These are phyloP conservation scores for Sinopyrophorus schimmeli DNA, from an alignment of 2,888 invertebrate species.

Conservation along the genomic window DNA sequence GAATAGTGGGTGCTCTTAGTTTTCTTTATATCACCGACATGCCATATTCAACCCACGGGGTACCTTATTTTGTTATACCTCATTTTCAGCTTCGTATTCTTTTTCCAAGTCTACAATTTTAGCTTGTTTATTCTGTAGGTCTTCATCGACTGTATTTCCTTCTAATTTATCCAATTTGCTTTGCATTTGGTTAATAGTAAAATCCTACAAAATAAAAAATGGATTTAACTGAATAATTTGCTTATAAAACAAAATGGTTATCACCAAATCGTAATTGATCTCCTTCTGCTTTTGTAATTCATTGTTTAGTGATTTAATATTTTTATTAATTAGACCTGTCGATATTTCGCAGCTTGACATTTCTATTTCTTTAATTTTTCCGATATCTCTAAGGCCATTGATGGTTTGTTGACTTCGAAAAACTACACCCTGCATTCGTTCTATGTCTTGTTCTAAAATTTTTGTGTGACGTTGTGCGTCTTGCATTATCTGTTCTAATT, in stretches of 20 bases:
- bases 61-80: too few species aligned
- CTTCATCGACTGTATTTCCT: slow-evolving; percentile 46
- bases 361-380: slow-evolving; percentile 57
- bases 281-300: slow-evolving; percentile 60
- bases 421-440: slow-evolving; percentile 58
- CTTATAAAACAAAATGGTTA: slow-evolving; percentile 1
- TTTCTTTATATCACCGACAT: too few species aligned
- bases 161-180: slow-evolving; percentile 51
- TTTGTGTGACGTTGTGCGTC: slow-evolving; percentile 60
- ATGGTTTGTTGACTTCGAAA: slow-evolving; percentile 58
- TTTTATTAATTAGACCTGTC: slow-evolving; percentile 55
- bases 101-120: slow-evolving; percentile 57
- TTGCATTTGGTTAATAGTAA: slow-evolving; percentile 55
- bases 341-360: slow-evolving; percentile 56
- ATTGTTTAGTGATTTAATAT: slow-evolving; percentile 47
- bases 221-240: not conserved
- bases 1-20: too few species aligned
- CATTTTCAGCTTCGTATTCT: slow-evolving; percentile 52
- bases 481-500: slow-evolving; percentile 65
- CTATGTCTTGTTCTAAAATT: slow-evolving; percentile 55
- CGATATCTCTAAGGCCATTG: slow-evolving; percentile 56
- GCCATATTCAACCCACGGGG: too few species aligned
- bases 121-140: slow-evolving; percentile 46
- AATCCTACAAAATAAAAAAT: slow-evolving; percentile 43
- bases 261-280: slow-evolving; percentile 63